These are phyloP conservation scores for Morone chrysops DNA, from an alignment of 2,113 vertebrate species.

Conservation along the genomic window DNA sequence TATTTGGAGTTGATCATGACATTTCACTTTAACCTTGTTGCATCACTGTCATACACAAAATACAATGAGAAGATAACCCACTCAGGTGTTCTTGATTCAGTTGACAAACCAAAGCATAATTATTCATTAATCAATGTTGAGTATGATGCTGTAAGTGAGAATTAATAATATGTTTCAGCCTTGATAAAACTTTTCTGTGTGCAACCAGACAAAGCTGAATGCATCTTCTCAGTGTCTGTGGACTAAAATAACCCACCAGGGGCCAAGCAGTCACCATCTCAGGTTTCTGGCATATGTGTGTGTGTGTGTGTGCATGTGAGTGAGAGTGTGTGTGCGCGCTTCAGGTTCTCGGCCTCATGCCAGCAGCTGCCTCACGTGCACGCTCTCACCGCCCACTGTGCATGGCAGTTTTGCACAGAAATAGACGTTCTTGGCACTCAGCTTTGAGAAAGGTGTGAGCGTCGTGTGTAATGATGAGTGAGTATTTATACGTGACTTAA, in stretches of 20 bases:
- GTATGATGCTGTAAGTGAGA: background rate
- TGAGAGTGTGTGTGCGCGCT: background rate
- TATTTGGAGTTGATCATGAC: background rate
- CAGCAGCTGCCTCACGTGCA: constrained; percentile 71
- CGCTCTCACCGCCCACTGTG: constrained; percentile 39
- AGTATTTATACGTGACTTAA: constrained; percentile 19
- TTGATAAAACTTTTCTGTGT: constrained; percentile 3
- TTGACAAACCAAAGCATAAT: background rate
- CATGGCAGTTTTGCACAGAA: constrained; percentile 55
- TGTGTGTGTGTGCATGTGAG: background rate
- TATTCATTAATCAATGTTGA: background rate
- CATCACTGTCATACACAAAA: background rate
- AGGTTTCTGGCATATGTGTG: constrained; percentile 33
- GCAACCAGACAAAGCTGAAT: constrained; percentile 38
- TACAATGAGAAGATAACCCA: background rate
- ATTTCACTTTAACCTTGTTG: background rate
- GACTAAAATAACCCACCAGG: constrained; percentile 54
- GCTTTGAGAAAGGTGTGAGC: constrained; percentile 25
- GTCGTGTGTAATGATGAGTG: background rate
- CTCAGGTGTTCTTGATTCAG: background rate
- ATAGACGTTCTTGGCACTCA: constrained; percentile 59
- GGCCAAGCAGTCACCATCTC: constrained; percentile 41
- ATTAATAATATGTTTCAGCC: background rate
- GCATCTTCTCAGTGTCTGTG: constrained; percentile 7
- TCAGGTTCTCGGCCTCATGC: constrained; percentile 18